These are phyloP conservation scores for Netelia melanura DNA, from an alignment of 2,888 invertebrate genomes.

Conservation along the genomic window DNA sequence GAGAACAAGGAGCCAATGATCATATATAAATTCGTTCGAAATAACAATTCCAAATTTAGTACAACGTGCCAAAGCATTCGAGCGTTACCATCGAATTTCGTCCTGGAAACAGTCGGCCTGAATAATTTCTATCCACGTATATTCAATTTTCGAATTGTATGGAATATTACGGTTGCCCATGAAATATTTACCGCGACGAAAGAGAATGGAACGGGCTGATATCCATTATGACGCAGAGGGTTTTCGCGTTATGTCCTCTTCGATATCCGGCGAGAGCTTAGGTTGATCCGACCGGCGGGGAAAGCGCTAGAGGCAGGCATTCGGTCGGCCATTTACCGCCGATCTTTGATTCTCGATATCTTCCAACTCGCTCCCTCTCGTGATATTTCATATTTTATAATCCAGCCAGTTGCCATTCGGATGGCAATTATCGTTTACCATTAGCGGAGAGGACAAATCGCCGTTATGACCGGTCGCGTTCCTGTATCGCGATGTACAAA, in stretches of 20 bases:
- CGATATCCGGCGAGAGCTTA: conserved; percentile 23
- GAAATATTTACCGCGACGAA: conserved; percentile 3
- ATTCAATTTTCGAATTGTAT: conserved; percentile 10
- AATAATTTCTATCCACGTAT: neutral
- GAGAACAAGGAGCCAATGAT: neutral
- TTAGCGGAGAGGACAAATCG: neutral
- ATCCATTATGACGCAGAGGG: conserved; percentile 5
- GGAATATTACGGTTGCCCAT: neutral
- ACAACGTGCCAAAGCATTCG: neutral
- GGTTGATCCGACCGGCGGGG: conserved; percentile 22
- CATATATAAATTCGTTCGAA: conserved; percentile 5
- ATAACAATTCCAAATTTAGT: neutral
- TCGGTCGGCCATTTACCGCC: neutral
- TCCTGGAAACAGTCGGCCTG: neutral
- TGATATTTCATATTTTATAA: conserved; percentile 16
- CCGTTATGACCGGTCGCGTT: neutral
- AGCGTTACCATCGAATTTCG: neutral
- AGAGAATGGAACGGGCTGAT: neutral
- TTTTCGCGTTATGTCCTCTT: conserved; percentile 14
- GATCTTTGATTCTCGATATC: neutral
- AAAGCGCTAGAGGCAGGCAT: neutral
- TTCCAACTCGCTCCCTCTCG: neutral
- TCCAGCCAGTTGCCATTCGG: conserved; percentile 4
- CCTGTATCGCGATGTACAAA: neutral
- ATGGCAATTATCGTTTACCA: conserved; percentile 32